Evolutionary conservation across 2,113 vertebrate species (phyloP).

Genomic region (Rattus norvegicus): DNA sequence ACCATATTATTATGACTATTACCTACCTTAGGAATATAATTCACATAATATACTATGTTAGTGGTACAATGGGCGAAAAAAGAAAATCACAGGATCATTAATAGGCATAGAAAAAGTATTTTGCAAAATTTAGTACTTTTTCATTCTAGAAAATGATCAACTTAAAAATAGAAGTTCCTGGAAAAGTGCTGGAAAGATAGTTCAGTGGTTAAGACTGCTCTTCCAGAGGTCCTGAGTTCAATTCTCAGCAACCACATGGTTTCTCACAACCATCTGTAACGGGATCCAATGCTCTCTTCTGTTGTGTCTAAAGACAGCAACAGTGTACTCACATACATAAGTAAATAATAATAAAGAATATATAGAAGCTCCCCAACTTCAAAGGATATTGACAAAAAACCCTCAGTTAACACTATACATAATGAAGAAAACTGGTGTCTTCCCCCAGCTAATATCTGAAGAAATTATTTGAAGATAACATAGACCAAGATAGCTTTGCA

Average conservation of each 20-base stretch:
- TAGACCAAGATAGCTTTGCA: neutral
- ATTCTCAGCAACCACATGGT: too few relatives aligned
- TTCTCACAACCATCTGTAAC: too few relatives aligned
- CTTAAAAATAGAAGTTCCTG: neutral
- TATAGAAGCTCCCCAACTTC: neutral
- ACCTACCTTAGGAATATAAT: constrained; percentile 9
- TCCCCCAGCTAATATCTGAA: neutral
- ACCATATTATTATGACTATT: neutral
- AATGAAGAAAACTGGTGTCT: neutral
- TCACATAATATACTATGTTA: neutral
- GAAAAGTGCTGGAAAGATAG: too few relatives aligned
- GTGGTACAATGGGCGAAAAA: neutral
- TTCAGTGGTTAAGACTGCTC: too few relatives aligned
- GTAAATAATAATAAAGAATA: too few relatives aligned
- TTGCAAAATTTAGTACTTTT: constrained; percentile 16
- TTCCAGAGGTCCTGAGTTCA: too few relatives aligned
- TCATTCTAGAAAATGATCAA: constrained; percentile 21
- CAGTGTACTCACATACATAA: too few relatives aligned
- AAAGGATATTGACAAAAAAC: neutral
- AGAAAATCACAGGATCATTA: neutral
- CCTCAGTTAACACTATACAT: neutral
- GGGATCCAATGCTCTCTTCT: too few relatives aligned
- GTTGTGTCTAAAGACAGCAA: too few relatives aligned
- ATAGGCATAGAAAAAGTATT: neutral
- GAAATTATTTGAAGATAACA: neutral